Percentiles rank a stretch among this genome's conserved stretches.
Conservation (phyloP, 1,140 invertebrate species). For the Cydia pomonella region DNA sequence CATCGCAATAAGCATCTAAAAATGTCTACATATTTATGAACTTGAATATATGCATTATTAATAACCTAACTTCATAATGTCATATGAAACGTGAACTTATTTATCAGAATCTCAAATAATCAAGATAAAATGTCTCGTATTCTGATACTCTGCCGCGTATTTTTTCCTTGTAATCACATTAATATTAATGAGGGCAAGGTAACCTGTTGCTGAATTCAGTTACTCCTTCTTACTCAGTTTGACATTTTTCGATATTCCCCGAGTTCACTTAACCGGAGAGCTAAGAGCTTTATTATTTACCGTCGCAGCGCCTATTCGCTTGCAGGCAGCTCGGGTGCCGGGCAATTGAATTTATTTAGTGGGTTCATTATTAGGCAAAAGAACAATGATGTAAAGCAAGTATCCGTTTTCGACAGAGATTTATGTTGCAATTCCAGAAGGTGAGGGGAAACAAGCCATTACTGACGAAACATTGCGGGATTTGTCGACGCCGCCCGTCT, state of each 20-base stretch:
- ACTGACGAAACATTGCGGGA: slow-evolving; percentile 49
- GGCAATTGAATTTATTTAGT: slow-evolving; percentile 34
- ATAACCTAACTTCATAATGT: neutral
- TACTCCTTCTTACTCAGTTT: neutral
- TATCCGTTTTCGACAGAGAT: slow-evolving; percentile 55
- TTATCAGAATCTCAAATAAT: neutral
- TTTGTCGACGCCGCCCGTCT: slow-evolving; percentile 56
- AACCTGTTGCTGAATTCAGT: slow-evolving; percentile 14
- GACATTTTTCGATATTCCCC: slow-evolving; percentile 9
- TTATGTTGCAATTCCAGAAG: slow-evolving; percentile 62
- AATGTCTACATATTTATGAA: neutral
- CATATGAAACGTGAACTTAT: neutral
- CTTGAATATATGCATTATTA: neutral
- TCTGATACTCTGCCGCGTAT: neutral
- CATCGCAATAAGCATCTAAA: neutral
- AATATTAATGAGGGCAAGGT: slow-evolving; percentile 14
- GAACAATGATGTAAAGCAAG: slow-evolving; percentile 49
- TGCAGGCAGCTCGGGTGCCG: neutral
- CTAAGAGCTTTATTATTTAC: neutral
- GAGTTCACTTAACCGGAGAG: neutral
- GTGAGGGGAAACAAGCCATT: slow-evolving; percentile 53
- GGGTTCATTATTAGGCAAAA: slow-evolving; percentile 47
- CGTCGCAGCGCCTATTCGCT: neutral
- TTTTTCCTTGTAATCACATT: slow-evolving; percentile 11
- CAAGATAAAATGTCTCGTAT: neutral